Evolutionary conservation across 2,113 vertebrate genomes (phyloP).

Genomic region (Crotalus viridis): DNA sequence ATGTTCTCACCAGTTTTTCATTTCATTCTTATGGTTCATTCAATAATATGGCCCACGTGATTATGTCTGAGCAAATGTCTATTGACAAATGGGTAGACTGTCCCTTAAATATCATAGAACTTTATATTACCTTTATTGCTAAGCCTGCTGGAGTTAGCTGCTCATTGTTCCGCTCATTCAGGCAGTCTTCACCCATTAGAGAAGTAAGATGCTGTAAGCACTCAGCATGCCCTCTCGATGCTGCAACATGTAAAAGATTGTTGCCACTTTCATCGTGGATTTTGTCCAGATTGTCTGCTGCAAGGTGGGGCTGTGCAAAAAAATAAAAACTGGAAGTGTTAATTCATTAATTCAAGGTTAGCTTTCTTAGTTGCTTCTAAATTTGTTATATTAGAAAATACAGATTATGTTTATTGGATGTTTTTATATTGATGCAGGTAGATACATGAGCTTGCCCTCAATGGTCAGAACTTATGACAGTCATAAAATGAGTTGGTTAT

Average conservation of each 20-base stretch:
- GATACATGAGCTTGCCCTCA: background rate
- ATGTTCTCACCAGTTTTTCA: background rate
- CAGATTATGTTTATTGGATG: background rate
- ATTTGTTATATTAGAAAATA: background rate
- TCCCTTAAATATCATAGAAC: slow-evolving; percentile 1
- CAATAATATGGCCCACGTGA: background rate
- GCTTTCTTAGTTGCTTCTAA: slow-evolving; percentile 12
- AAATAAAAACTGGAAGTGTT: background rate
- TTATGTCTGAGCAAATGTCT: background rate
- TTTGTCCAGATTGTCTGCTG: slow-evolving; percentile 93
- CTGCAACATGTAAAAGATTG: slow-evolving; percentile 91
- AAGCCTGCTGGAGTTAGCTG: slow-evolving; percentile 92
- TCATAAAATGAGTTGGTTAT: background rate
- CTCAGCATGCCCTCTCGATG: slow-evolving; percentile 88
- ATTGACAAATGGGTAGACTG: background rate
- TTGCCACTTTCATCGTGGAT: slow-evolving; percentile 89
- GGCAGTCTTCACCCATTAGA: slow-evolving; percentile 94
- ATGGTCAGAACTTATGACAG: background rate
- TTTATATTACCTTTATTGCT: slow-evolving; percentile 85
- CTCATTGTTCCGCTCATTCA: slow-evolving; percentile 88
- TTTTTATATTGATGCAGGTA: background rate
- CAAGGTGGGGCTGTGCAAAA: slow-evolving; percentile 86
- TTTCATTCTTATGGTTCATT: background rate
- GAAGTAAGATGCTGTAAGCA: slow-evolving; percentile 97
- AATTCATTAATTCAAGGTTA: slow-evolving; percentile 12